These are phyloP conservation scores for Drosophila meridionalis DNA, from an alignment of 2,888 invertebrate species.

Conservation along the genomic window DNA sequence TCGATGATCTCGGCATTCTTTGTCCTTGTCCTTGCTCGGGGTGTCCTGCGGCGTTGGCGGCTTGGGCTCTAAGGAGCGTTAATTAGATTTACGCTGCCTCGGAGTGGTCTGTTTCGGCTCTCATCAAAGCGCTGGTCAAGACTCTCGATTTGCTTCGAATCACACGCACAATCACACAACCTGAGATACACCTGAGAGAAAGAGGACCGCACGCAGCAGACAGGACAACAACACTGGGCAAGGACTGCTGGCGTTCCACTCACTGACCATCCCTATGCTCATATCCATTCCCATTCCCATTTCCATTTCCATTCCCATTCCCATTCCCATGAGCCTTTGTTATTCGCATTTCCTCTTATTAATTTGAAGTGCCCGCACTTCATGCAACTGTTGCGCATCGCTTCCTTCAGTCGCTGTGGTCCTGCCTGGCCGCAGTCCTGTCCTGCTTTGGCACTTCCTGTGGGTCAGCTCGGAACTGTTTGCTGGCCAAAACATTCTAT, in stretches of 20 bases:
- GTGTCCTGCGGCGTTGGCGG: conserved; percentile 51
- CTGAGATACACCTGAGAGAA: conserved; percentile 65
- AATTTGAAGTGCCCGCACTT: conserved; percentile 76
- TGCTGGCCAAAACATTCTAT: conserved; percentile 70
- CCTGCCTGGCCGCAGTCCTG: conserved; percentile 29
- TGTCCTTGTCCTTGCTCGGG: conserved; percentile 24
- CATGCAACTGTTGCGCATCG: conserved; percentile 78
- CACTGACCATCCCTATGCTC: conserved; percentile 55
- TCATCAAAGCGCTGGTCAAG: conserved; percentile 61
- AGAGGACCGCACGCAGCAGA: conserved; percentile 72
- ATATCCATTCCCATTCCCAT: conserved; percentile 35
- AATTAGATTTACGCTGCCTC: conserved; percentile 74
- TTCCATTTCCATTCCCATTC: conserved; percentile 25
- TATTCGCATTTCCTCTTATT: conserved; percentile 72
- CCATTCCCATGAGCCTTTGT: conserved; percentile 47
- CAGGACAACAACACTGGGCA: conserved; percentile 38
- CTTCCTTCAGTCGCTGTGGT: conserved; percentile 43
- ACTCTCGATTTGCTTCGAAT: conserved; percentile 54
- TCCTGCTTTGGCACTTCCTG: conserved; percentile 61
- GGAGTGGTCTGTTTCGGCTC: too few relatives aligned
- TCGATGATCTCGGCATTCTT: conserved; percentile 18
- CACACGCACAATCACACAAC: conserved; percentile 56
- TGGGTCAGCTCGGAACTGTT: conserved; percentile 41
- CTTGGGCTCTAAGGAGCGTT: conserved; percentile 53
- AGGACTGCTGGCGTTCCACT: conserved; percentile 50